A percentile compares a stretch with the other conserved stretches of the same genome.
These are phyloP conservation scores for Halichondria panicea DNA, from an alignment of 37 sponge, comb jelly and placozoan species.

Conservation along the genomic window DNA sequence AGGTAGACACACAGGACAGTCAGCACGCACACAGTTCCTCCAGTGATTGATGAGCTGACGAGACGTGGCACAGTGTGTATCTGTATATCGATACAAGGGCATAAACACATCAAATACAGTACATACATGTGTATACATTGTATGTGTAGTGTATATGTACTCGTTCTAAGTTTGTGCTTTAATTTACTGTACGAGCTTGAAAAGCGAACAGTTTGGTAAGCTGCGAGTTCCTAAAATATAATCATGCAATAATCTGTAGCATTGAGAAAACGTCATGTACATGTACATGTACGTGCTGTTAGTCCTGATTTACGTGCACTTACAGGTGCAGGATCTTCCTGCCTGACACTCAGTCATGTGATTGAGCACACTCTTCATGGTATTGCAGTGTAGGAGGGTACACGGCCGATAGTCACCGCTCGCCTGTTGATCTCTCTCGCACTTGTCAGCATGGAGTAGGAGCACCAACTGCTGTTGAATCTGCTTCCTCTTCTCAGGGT, in stretches of 20 bases:
- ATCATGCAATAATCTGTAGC: no score
- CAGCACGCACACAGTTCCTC: slow-evolving; percentile 84
- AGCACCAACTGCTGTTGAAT: slow-evolving; percentile 97
- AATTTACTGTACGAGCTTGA: no score
- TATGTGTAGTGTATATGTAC: no score
- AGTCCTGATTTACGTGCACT: slow-evolving; percentile 19
- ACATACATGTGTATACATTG: no score
- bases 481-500: slow-evolving; percentile 90
- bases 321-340: slow-evolving; percentile 82
- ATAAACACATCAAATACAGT: no score
- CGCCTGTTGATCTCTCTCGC: slow-evolving; percentile 72
- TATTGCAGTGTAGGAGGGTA: slow-evolving; percentile 85
- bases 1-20: slow-evolving; percentile 94
- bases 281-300: background rate
- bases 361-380: slow-evolving; percentile 95
- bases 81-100: no score
- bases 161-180: no score
- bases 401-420: slow-evolving; percentile 70
- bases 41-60: slow-evolving; percentile 96
- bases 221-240: no score
- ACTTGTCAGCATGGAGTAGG: slow-evolving; percentile 98
- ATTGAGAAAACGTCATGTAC: background rate
- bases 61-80: slow-evolving; percentile 96
- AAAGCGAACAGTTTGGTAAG: no score
- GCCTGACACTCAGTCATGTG: slow-evolving; percentile 93